These are phyloP conservation scores for Drosophila mimetica DNA, from an alignment of 2,888 invertebrate genomes.

Conservation along the genomic window DNA sequence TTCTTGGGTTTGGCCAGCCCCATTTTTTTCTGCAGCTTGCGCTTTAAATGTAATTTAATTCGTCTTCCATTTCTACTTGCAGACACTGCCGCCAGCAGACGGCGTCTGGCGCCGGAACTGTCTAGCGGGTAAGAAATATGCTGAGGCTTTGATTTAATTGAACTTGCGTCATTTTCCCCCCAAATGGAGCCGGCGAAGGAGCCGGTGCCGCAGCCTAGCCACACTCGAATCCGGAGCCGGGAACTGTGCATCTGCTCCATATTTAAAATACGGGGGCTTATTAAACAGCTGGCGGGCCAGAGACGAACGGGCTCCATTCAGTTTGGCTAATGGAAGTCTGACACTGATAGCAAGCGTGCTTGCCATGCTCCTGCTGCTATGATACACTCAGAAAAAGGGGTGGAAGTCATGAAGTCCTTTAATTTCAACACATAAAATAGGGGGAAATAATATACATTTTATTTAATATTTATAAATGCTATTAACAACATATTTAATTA, in stretches of 20 bases:
- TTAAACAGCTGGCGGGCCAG: slow-evolving; percentile 52
- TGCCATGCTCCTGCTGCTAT: background rate
- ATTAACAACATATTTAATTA: no score
- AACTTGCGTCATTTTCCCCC: slow-evolving; percentile 61
- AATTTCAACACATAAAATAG: background rate
- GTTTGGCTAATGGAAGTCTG: slow-evolving; percentile 57
- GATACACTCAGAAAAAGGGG: slow-evolving; percentile 10
- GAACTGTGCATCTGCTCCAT: slow-evolving; percentile 48
- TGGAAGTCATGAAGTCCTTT: background rate
- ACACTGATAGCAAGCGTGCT: slow-evolving; percentile 15
- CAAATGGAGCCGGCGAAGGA: background rate
- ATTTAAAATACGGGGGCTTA: slow-evolving; percentile 68
- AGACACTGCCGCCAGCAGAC: slow-evolving; percentile 71
- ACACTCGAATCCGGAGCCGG: slow-evolving; percentile 6
- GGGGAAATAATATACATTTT: no score
- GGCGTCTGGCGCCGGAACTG: slow-evolving; percentile 79
- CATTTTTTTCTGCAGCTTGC: slow-evolving; percentile 34
- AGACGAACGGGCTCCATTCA: background rate
- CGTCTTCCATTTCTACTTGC: slow-evolving; percentile 70
- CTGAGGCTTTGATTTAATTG: slow-evolving; percentile 76
- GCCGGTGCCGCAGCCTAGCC: background rate
- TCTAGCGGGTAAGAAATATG: slow-evolving; percentile 80
- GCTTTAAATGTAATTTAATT: slow-evolving; percentile 81
- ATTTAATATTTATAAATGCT: no score
- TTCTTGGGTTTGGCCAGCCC: slow-evolving; percentile 18